A percentile compares a stretch with the other conserved stretches of the same genome.
These are phyloP conservation scores for Melipona quadrifasciata DNA, from an alignment of 1,140 invertebrate genomes.

Conservation along the genomic window DNA sequence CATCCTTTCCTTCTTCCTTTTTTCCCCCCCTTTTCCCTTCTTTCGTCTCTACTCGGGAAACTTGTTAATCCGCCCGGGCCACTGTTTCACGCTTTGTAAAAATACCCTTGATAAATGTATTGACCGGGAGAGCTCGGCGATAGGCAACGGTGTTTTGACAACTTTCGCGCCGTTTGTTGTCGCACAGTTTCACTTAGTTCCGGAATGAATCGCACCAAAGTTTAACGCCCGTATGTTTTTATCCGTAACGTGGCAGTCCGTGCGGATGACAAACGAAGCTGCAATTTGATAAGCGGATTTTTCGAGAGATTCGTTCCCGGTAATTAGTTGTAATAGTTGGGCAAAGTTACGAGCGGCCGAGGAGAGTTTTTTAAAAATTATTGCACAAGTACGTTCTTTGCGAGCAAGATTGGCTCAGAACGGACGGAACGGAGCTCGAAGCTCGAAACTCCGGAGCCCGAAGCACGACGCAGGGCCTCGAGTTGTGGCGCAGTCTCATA, in stretches of 20 bases:
- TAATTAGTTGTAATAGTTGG: slow-evolving; percentile 65
- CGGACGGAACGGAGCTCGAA: slow-evolving; percentile 41
- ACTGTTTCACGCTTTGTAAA: slow-evolving; percentile 8
- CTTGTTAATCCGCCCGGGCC: background rate
- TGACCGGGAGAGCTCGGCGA: slow-evolving; percentile 25
- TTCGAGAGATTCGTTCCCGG: slow-evolving; percentile 41
- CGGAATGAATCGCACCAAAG: background rate
- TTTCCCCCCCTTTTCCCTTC: background rate
- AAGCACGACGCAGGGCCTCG: slow-evolving; percentile 38
- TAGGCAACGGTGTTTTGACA: background rate
- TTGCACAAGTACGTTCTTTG: slow-evolving; percentile 63
- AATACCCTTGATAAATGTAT: slow-evolving; percentile 63
- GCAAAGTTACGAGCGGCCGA: slow-evolving; percentile 42
- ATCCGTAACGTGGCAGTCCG: background rate
- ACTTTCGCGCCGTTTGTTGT: background rate
- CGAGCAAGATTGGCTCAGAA: slow-evolving; percentile 59
- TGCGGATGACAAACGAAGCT: slow-evolving; percentile 47
- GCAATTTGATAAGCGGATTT: slow-evolving; percentile 59
- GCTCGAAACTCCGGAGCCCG: background rate
- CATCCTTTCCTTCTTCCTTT: background rate
- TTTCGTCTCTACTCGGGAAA: background rate
- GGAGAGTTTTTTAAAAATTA: slow-evolving; percentile 54
- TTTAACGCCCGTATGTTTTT: background rate
- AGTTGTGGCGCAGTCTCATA: slow-evolving; percentile 74
- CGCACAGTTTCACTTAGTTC: background rate